These are phyloP conservation scores for Cercocebus atys DNA, from an alignment of 2,113 vertebrate species.

Conservation along the genomic window DNA sequence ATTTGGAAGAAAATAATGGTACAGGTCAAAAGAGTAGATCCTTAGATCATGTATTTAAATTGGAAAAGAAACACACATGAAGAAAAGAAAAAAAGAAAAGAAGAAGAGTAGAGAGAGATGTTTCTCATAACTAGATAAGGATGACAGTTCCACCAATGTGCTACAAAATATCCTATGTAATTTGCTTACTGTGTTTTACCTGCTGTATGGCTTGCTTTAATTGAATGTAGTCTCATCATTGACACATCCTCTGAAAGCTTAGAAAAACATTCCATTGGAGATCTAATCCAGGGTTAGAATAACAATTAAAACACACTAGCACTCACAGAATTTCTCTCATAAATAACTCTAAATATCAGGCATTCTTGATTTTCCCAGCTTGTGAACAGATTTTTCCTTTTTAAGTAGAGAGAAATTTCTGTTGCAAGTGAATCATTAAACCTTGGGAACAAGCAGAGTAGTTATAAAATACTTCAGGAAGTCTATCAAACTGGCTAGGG, in stretches of 20 bases:
- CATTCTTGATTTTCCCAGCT: conserved; percentile 32
- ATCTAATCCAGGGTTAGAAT: not conserved
- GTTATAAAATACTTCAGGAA: conserved; percentile 75
- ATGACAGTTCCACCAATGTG: not conserved
- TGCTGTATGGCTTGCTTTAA: conserved; percentile 17
- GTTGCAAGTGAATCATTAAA: conserved; percentile 69
- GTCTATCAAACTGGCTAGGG: conserved; percentile 69
- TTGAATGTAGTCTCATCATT: conserved; percentile 10
- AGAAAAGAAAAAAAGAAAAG: not conserved
- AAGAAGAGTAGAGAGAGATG: not conserved
- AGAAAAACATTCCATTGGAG: not conserved
- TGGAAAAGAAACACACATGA: not conserved
- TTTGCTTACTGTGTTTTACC: conserved; percentile 7
- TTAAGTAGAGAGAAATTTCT: conserved; percentile 53
- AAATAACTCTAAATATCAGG: conserved; percentile 57
- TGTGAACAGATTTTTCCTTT: conserved; percentile 55
- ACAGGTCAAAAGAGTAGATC: not conserved
- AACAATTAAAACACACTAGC: not conserved
- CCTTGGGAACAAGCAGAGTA: conserved; percentile 57
- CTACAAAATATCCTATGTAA: not conserved
- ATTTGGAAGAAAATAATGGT: not conserved
- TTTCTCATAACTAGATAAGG: not conserved
- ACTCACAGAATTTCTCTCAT: not conserved
- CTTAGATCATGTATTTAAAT: not conserved
- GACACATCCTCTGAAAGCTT: not conserved